Evolutionary conservation across 2,888 invertebrate species (phyloP), one percentile per base, ranked within the genome.

Genomic region (Danaus chrysippus): DNA sequence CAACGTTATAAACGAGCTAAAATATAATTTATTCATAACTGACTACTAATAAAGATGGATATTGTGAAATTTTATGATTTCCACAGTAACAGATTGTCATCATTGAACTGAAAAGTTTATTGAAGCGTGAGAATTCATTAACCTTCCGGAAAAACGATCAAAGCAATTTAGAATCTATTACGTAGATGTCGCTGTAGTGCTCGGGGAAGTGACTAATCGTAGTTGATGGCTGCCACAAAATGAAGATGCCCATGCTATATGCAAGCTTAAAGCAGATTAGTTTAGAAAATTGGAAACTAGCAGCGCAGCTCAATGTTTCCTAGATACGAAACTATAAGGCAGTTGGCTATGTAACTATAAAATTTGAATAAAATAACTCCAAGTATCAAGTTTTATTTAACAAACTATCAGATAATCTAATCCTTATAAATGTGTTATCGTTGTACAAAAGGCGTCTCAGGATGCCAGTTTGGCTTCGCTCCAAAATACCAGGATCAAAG

Each of bases 101-200:
- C 74, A 75, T 67, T 76, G 77, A 79, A 71, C 80, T 76, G 76
- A 75, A 76, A 73, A 73, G 78, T 70, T 82, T 84, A 89, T 75
- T 85, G 82, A 82, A 80, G 84, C 85, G 87, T 73, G 80, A 86
- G 76, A 84, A 86, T 88, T 86, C 83, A 87, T 89, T 85, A 87
- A 79, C 84, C 81, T 80, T 86, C 87, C 87, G 86, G 87, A 84
- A 86, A 83, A 86, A 83, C 81, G 89, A 90, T 90, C 89, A 90
- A 90, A 90, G 89, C 83, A 83, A 87, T 86, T 84, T 83, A 81
- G 82, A 83, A 75, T 73, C 77, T 75, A 81, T 84, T 81, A 83
- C 78, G 76, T 74, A 72, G 81, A 79, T 80, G 77, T 75, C 77
- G 73, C 71, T 63, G 56, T 63, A 56, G 60, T 56, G 62, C 56